Base-by-base conservation (phyloP, 2,888 invertebrate species). In the Nomada fucata region DNA sequence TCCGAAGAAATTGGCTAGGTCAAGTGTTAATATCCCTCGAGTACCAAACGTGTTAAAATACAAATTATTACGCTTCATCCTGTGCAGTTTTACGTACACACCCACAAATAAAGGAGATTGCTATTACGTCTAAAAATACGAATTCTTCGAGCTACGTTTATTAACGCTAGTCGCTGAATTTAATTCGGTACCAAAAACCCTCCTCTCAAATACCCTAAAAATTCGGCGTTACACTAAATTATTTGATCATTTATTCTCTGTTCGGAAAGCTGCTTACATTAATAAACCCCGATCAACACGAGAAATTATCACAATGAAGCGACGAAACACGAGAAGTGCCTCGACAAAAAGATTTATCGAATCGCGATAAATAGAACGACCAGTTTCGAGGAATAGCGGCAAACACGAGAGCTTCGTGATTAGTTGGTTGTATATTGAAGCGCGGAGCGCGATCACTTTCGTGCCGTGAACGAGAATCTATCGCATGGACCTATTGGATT, bases 401-500 rank as follows among this genome's bases (percentile, higher is more conserved):
- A 60, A 65, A 55, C 71, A 64, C 50, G 52, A 2, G 53, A 71
- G 36, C 20, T n/a, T 20, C 18, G 57, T 60, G 72, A 76, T 76
- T 65, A 77, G 67, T 65, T 60, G 50, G n/a, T 18, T 53, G n/a
- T 67, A 60, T 67, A 61, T 73, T 67, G 23, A 44, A 47, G 10
- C 23, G 18, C n/a, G n/a, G 4, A 5, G 11, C 20, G 18, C n/a
- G 65, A 73, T 77, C 73, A 23, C 13, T 67, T 77, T 67, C 73
- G 52, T 60, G 57, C 53, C 47, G 63, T 20, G 57, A 76, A 72
- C 59, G 44, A 42, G 76, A 85, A 82, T 79, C 79, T 69, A 85
- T 85, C 79, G 74, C 79, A 57, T 50, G 53, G 77, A 79, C 72
- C 79, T 65, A 82, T 85, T 75, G 76, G 74, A 85, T 76, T 67